Evolutionary conservation across 2,888 invertebrate species (phyloP), one percentile per base, ranked within the genome.

Genomic region (Dicyrtoma fusca): DNA sequence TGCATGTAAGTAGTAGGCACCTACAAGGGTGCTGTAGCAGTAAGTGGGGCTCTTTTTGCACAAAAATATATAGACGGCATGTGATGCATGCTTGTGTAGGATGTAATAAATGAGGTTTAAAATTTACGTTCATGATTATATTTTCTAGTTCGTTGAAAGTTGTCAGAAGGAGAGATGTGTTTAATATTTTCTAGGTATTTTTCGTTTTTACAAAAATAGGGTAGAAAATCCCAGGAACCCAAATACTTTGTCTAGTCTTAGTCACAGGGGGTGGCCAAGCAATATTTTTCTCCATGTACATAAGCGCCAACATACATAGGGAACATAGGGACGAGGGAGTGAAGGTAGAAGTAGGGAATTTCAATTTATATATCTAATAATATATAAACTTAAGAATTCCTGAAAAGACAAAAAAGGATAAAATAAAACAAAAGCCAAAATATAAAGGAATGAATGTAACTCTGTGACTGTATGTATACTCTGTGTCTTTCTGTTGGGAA

Each of bases 251-350:
- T 21, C 8, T 17, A 53, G 10, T 53, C 53, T 21, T 17, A 53
- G 19, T 53, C 53, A 21, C 53, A 21, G 19, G 23, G 17, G 64
- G 64, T 45, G 64, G 49, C 64, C 64, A 49, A 21, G 64, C 51
- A 64, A 64, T 64, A 64, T 64, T 64, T 64, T 49, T 25, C 49
- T 3, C 21, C 63, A 6, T 49, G 49, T 49, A 49, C 49, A 11
- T 3, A 17, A 5, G 11, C 17, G 53, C 17, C 19, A 4, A 13
- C 4, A 13, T 49, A 17, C 17, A 17, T 17, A 17, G 53, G 19
- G 19, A 21, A n/a, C 17, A 53, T 2, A 17, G 19, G 3, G 53
- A 53, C 5, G 49, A 17, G 49, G 49, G 49, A 53, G 19, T 53
- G 21, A n/a, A 53, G 19, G 10, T 21, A 21, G 53, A 49, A 49